A percentile compares a stretch with the other conserved stretches of the same genome.
These are phyloP conservation scores for Bombyx mandarina DNA, from an alignment of 1,140 invertebrate species.

Conservation along the genomic window DNA sequence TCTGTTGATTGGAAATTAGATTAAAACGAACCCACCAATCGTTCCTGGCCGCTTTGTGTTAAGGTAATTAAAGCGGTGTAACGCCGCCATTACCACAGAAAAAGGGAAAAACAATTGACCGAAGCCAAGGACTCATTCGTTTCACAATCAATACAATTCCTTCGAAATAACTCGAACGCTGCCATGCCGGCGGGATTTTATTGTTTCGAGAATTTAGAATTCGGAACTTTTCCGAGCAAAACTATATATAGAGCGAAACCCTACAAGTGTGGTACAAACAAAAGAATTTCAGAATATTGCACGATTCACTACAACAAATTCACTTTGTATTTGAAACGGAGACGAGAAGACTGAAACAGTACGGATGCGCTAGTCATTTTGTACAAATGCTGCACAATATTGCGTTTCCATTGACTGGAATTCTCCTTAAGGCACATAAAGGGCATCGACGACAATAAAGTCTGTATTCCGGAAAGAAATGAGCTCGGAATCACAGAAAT, in stretches of 20 bases:
- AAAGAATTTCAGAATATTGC: constrained; percentile 24
- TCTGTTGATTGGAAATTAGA: constrained; percentile 25
- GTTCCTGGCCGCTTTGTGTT: constrained; percentile 13
- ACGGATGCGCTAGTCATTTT: constrained; percentile 41
- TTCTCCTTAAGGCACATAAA: constrained; percentile 44
- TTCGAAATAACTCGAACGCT: not conserved
- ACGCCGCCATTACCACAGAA: not conserved
- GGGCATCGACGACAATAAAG: constrained; percentile 39
- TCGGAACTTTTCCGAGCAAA: not conserved
- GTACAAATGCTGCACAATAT: constrained; percentile 50
- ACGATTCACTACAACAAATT: constrained; percentile 37
- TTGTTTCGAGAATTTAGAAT: not conserved
- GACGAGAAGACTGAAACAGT: constrained; percentile 20
- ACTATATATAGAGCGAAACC: not conserved
- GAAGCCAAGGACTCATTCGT: not conserved
- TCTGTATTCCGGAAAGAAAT: constrained; percentile 28
- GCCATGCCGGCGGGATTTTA: not conserved
- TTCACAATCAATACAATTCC: not conserved
- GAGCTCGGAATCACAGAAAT: constrained; percentile 45
- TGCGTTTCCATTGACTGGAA: constrained; percentile 38
- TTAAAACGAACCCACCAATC: constrained; percentile 18
- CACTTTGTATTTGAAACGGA: constrained; percentile 25
- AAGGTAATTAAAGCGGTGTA: constrained; percentile 14
- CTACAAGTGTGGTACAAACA: constrained; percentile 13
- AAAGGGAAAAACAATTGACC: constrained; percentile 2